These are phyloP conservation scores for Pungitius pungitius DNA, from an alignment of 2,113 vertebrate species.

Conservation along the genomic window DNA sequence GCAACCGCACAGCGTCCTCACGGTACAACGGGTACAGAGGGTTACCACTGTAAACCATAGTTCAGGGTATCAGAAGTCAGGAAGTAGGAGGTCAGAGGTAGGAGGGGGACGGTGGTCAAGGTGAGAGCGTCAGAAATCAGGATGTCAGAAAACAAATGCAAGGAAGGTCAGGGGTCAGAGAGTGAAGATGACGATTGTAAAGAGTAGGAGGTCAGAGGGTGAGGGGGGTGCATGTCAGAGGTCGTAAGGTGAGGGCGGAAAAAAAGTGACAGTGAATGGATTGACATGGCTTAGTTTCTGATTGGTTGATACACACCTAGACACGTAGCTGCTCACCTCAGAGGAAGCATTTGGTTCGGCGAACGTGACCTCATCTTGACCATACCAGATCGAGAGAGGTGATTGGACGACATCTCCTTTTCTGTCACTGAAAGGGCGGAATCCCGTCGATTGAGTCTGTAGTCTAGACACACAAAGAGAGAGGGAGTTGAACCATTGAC, in stretches of 20 bases:
- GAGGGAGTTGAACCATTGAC: background rate
- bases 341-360: constrained; percentile 90
- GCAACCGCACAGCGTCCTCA: constrained; percentile 88
- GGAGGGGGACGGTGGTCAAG: no score
- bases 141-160: background rate
- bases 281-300: background rate
- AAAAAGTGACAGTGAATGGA: background rate
- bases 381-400: constrained; percentile 87
- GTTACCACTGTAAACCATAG: constrained; percentile 77
- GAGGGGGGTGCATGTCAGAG: background rate
- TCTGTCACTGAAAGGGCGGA: constrained; percentile 94
- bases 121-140: background rate
- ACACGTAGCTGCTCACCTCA: constrained; percentile 81
- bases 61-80: constrained; percentile 3
- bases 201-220: background rate
- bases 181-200: no score
- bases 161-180: background rate
- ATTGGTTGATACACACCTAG: background rate
- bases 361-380: constrained; percentile 90
- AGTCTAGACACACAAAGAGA: constrained; percentile 79
- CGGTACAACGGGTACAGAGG: constrained; percentile 86
- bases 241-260: background rate
- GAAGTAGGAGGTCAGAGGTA: background rate
- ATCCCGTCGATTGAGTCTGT: constrained; percentile 89
- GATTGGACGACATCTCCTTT: constrained; percentile 91